Evolutionary conservation across 2,797 vertebrate species (phyloP).

Genomic region (Hipposideros larvatus): DNA sequence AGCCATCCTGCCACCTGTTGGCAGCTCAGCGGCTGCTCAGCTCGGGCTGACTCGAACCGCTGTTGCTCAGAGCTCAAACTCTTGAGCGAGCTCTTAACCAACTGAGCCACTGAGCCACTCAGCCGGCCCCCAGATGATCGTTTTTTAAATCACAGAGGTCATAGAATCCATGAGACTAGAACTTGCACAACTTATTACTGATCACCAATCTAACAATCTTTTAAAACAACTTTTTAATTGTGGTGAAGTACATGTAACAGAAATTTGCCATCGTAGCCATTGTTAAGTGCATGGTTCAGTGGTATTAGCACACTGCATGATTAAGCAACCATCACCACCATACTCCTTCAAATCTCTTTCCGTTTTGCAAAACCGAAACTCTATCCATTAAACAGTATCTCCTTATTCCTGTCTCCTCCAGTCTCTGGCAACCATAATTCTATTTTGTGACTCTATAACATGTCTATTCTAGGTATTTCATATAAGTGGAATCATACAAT

Average conservation of each 20-base stretch:
- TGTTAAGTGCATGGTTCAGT: neutral
- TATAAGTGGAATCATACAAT: too few relatives aligned
- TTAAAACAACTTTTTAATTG: neutral
- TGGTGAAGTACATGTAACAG: neutral
- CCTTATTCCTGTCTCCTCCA: neutral
- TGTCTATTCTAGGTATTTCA: neutral
- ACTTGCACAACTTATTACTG: neutral
- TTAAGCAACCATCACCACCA: neutral
- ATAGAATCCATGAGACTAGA: neutral
- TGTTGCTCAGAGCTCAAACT: too few relatives aligned
- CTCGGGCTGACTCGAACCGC: too few relatives aligned
- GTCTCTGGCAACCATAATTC: neutral
- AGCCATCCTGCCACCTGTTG: too few relatives aligned
- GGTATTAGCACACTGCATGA: neutral
- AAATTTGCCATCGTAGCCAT: neutral
- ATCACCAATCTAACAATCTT: neutral
- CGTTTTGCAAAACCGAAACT: neutral
- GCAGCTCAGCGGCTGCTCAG: too few relatives aligned
- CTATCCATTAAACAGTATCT: neutral
- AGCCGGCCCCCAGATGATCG: neutral
- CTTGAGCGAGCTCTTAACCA: too few relatives aligned
- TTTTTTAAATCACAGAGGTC: neutral
- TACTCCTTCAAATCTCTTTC: neutral
- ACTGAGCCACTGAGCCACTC: too few relatives aligned
- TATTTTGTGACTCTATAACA: neutral